Conservation (phyloP, 1,140 invertebrate species). For the Zophobas morio region DNA sequence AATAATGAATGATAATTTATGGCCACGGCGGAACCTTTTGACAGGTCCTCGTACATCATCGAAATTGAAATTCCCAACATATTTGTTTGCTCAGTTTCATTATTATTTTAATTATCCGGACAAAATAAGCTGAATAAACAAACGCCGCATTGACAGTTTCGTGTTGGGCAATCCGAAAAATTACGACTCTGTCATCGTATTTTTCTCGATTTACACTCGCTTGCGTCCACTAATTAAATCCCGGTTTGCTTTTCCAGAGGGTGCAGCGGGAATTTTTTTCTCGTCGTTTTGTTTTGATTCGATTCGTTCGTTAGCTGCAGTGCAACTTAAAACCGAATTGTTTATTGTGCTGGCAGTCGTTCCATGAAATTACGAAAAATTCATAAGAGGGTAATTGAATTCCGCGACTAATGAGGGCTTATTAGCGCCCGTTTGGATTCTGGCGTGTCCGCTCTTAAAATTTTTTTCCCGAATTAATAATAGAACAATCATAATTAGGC, state of each 20-base stretch:
- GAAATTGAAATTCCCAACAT: background rate
- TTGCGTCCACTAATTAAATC: too few species aligned
- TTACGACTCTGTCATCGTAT: too few species aligned
- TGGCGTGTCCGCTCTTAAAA: too few species aligned
- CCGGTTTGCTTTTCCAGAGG: background rate
- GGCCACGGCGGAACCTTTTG: background rate
- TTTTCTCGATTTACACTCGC: too few species aligned
- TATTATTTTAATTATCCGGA: background rate
- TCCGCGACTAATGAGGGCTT: too few species aligned
- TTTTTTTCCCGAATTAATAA: too few species aligned
- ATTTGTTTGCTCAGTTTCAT: background rate
- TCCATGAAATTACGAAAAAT: slow-evolving; percentile 24
- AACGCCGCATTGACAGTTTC: background rate
- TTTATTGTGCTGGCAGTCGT: slow-evolving; percentile 9
- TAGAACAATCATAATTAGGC: too few species aligned
- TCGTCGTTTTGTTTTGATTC: background rate
- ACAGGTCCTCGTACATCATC: background rate
- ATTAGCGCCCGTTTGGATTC: too few species aligned
- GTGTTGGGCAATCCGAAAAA: too few species aligned
- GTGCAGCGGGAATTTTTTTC: background rate
- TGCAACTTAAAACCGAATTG: slow-evolving; percentile 11
- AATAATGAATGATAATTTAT: background rate
- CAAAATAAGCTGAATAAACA: background rate
- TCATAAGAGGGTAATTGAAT: background rate
- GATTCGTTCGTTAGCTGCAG: slow-evolving; percentile 9